phyloP scores from a whole-genome alignment of 2,797 vertebrate species.

The Urocyon cinereoargenteus region DNA sequence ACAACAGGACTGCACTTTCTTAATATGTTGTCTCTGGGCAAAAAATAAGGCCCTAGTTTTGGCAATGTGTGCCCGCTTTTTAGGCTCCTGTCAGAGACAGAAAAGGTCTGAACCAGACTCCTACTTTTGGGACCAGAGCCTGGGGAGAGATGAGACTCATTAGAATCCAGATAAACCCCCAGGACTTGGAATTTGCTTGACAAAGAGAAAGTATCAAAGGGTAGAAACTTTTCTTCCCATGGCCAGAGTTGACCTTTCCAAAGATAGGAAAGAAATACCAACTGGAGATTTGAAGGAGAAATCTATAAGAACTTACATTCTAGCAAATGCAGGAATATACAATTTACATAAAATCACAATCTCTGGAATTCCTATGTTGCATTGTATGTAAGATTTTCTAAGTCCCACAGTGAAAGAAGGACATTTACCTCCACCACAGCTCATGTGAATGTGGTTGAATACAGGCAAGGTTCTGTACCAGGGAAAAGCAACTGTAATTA shows the following conservation, averaged over 20 bases:
- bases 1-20: slow-evolving; percentile 64
- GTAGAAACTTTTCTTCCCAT: not conserved
- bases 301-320: not conserved
- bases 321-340: not conserved
- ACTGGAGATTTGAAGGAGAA: not conserved
- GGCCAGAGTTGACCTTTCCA: slow-evolving; percentile 24
- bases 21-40: slow-evolving; percentile 58
- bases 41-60: slow-evolving; percentile 52
- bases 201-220: slow-evolving; percentile 3
- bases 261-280: slow-evolving; percentile 26
- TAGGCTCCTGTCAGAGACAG: not conserved
- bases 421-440: not conserved
- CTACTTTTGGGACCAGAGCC: not conserved
- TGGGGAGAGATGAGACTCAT: not conserved
- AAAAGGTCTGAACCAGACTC: slow-evolving; percentile 26
- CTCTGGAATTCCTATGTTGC: not conserved
- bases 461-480: not conserved
- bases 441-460: not conserved
- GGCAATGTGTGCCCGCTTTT: not conserved
- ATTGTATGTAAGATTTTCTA: not conserved
- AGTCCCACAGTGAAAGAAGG: not conserved
- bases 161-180: slow-evolving; percentile 53
- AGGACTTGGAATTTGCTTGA: slow-evolving; percentile 9
- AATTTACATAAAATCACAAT: not conserved
- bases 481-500: not conserved